phyloP scores from a whole-genome alignment of 2,888 invertebrate genomes.

The Oligia fasciuncula region DNA sequence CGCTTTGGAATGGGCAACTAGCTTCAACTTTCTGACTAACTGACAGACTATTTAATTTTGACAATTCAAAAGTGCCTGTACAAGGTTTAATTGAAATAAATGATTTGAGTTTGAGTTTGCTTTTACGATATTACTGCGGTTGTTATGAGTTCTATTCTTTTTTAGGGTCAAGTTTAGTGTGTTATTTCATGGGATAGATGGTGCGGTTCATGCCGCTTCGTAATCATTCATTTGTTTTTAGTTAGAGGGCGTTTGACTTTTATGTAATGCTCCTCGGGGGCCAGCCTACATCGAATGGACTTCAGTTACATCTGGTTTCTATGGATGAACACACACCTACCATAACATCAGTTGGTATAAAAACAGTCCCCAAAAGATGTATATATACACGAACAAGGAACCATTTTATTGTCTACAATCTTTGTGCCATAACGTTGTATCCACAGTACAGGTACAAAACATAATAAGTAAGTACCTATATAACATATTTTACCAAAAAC shows the following conservation, averaged over 20 bases:
- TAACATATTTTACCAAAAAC: not conserved
- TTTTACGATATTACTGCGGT: not conserved
- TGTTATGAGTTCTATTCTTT: conserved; percentile 12
- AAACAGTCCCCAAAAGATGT: too few species aligned
- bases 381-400: too few species aligned
- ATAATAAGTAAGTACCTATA: not conserved
- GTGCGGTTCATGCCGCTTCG: not conserved
- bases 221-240: not conserved
- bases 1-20: too few species aligned
- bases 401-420: not conserved
- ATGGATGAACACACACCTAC: not conserved
- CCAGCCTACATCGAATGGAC: not conserved
- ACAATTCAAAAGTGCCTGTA: too few species aligned
- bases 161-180: not conserved
- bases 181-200: not conserved
- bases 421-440: not conserved
- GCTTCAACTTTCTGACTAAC: too few species aligned
- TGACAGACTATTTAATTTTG: too few species aligned
- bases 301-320: not conserved
- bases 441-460: not conserved
- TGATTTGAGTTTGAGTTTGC: too few species aligned
- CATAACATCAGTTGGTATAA: not conserved
- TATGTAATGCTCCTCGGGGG: not conserved
- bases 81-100: too few species aligned
- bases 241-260: not conserved